These are phyloP conservation scores for Menidia beryllina DNA, from an alignment of 2,113 vertebrate species.

Conservation along the genomic window DNA sequence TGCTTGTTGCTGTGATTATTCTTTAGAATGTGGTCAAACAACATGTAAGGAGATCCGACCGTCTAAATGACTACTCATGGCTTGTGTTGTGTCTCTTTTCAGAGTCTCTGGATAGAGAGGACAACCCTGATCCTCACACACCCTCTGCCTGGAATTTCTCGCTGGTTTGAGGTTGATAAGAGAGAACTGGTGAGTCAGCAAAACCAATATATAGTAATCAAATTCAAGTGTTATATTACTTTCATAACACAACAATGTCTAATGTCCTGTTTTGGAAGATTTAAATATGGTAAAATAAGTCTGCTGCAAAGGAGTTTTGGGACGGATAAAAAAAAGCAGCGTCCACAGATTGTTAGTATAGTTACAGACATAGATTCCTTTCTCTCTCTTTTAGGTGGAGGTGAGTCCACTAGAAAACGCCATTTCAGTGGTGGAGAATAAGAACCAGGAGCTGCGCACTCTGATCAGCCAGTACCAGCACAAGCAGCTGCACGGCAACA, in stretches of 20 bases:
- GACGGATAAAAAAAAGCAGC: neutral
- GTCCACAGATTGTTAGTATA: too few species aligned
- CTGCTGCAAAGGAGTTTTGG: neutral
- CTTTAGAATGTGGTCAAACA: too few species aligned
- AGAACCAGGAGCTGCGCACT: conserved; percentile 96
- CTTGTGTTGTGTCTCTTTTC: conserved; percentile 49
- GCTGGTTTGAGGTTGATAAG: conserved; percentile 98
- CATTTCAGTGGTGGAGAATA: conserved; percentile 96
- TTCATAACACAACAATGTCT: too few species aligned
- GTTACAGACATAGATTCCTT: neutral
- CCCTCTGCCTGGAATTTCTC: conserved; percentile 95
- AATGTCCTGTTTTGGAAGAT: neutral
- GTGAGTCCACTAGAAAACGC: conserved; percentile 97
- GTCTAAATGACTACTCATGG: too few species aligned
- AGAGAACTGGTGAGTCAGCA: conserved; percentile 90
- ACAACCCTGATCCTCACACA: conserved; percentile 95
- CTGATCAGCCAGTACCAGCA: conserved; percentile 97
- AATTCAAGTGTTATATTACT: too few species aligned
- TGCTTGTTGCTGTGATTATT: too few species aligned
- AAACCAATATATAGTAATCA: too few species aligned
- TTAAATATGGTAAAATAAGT: too few species aligned
- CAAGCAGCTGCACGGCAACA: conserved; percentile 94
- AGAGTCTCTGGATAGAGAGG: conserved; percentile 98
- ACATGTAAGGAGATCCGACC: too few species aligned
- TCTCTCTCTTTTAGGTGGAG: conserved; percentile 86